Percentiles rank a stretch among this genome's conserved stretches.
Conservation (phyloP, 2,797 vertebrate genomes). For the Mus caroli region DNA sequence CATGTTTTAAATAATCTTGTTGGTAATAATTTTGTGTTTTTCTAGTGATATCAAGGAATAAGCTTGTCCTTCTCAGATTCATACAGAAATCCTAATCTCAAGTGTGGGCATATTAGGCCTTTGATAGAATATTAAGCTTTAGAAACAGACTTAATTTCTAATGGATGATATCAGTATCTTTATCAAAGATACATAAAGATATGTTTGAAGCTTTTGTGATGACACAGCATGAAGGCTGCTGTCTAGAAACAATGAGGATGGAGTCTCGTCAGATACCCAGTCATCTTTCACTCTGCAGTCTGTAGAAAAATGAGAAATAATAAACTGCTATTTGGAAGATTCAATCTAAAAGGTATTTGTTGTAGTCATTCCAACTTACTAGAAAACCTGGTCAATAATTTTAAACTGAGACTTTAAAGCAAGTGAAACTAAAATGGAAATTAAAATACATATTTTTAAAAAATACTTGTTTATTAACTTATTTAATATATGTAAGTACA, state of each 20-base stretch:
- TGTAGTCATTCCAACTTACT: not conserved
- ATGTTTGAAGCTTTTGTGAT: not conserved
- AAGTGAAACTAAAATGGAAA: not conserved
- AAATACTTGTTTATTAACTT: no score
- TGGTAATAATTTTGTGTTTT: not conserved
- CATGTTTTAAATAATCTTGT: not conserved
- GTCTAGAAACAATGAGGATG: not conserved
- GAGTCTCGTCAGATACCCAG: not conserved
- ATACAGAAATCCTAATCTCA: not conserved
- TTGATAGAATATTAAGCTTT: not conserved
- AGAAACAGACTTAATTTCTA: not conserved
- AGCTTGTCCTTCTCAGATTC: not conserved
- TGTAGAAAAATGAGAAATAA: not conserved
- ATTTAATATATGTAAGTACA: no score
- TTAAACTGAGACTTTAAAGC: slow-evolving; percentile 33
- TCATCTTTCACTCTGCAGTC: not conserved
- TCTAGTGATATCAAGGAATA: not conserved
- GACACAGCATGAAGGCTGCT: not conserved
- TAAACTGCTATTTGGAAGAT: not conserved
- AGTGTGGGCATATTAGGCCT: not conserved
- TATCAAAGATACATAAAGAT: not conserved
- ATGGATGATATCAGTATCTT: not conserved
- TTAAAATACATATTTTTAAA: no score
- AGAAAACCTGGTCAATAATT: not conserved
- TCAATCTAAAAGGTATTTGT: not conserved